These are phyloP conservation scores for Lysandra coridon DNA, from an alignment of 2,888 invertebrate species.

Conservation along the genomic window DNA sequence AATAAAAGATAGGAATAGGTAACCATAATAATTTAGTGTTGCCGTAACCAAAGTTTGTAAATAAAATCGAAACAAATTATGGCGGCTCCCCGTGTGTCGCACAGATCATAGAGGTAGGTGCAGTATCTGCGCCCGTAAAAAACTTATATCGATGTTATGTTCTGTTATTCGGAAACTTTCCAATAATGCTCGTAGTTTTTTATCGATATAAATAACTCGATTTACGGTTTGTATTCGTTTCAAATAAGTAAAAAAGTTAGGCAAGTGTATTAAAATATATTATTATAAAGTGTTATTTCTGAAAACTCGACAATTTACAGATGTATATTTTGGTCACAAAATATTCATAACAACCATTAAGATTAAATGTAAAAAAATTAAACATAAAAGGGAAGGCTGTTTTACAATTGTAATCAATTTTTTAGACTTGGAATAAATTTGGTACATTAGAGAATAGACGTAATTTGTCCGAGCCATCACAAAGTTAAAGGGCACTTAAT, in stretches of 20 bases:
- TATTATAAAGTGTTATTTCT: too few relatives aligned
- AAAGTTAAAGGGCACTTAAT: slow-evolving; percentile 75
- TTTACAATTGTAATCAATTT: slow-evolving; percentile 7
- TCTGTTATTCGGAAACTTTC: slow-evolving; percentile 64
- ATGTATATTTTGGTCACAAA: neutral
- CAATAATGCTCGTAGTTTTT: slow-evolving; percentile 59
- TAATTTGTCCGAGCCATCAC: slow-evolving; percentile 47
- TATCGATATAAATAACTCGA: slow-evolving; percentile 35
- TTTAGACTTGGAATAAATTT: slow-evolving; percentile 10
- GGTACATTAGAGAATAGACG: slow-evolving; percentile 9
- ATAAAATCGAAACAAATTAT: slow-evolving; percentile 75
- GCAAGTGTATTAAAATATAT: neutral
- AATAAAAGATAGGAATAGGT: slow-evolving; percentile 43
- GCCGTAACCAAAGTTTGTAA: slow-evolving; percentile 70
- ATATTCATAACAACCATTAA: neutral
- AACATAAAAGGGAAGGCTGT: neutral
- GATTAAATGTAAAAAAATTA: neutral
- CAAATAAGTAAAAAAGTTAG: neutral
- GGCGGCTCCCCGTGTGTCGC: slow-evolving; percentile 51
- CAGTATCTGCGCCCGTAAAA: slow-evolving; percentile 73
- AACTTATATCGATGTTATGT: slow-evolving; percentile 53
- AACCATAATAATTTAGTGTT: slow-evolving; percentile 59
- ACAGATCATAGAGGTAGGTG: slow-evolving; percentile 75
- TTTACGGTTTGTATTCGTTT: slow-evolving; percentile 32
- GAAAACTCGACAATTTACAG: neutral